These are phyloP conservation scores for Magallana gigas DNA, from an alignment of 1,140 invertebrate genomes.

Conservation along the genomic window DNA sequence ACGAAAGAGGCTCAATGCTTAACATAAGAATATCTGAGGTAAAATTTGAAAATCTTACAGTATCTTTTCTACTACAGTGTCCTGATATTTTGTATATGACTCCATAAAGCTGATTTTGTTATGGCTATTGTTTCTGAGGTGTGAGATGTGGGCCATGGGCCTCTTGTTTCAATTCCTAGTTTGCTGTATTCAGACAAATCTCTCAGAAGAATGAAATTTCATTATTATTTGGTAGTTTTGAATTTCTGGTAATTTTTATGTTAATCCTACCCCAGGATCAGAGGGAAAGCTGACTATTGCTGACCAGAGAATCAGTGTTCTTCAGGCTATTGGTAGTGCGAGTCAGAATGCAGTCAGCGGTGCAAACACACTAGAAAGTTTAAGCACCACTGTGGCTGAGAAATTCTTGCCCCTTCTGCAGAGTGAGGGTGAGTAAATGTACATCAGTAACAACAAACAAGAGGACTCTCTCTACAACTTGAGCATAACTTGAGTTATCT, in stretches of 20 bases:
- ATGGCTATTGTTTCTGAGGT: too few species aligned
- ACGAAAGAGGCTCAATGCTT: too few species aligned
- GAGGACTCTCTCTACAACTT: too few species aligned
- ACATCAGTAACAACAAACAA: neutral
- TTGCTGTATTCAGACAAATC: neutral
- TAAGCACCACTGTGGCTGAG: constrained; percentile 84
- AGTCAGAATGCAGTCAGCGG: constrained; percentile 86
- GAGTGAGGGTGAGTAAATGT: constrained; percentile 83
- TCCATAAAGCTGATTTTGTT: too few species aligned
- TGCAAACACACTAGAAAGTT: constrained; percentile 81
- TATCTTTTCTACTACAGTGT: too few species aligned
- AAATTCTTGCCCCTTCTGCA: constrained; percentile 90
- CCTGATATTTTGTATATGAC: too few species aligned
- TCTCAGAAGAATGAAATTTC: neutral
- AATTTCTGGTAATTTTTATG: neutral
- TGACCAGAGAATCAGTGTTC: constrained; percentile 92
- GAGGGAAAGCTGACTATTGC: constrained; percentile 94
- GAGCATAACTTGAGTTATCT: too few species aligned
- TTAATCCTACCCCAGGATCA: constrained; percentile 81
- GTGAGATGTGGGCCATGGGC: too few species aligned
- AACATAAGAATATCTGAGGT: too few species aligned
- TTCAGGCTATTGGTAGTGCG: constrained; percentile 89
- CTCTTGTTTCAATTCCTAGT: too few species aligned
- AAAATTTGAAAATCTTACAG: too few species aligned
- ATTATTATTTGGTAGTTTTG: neutral